Base-by-base conservation (phyloP, 2,113 vertebrate genomes). In the Phalacrocorax brasilianus region DNA sequence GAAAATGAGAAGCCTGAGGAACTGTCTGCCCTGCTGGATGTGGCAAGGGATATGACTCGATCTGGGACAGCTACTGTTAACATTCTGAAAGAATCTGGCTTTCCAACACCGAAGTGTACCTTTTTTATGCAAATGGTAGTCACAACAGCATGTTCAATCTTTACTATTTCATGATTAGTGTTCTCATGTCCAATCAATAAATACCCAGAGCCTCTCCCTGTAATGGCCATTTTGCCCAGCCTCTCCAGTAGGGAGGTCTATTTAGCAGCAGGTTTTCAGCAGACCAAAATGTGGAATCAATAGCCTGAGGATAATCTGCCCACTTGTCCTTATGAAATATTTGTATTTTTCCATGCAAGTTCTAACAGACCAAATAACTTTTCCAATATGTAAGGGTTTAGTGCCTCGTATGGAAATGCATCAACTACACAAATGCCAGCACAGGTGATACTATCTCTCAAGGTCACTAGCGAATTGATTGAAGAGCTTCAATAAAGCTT, bases 281-380 rank as follows among this genome's bases (percentile, higher is more conserved):
- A 84, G 52, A 77, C 66, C 67, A 91, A 89, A 80, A 95, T 62
- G 47, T 56, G 56, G 93, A 94, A 98, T 97, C 89, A 11, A 85
- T 97, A 97, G n/a, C 71, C 79, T 74, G 82, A 81, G 91, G 91
- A 89, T 76, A 85, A 93, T 95, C 94, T 96, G 45, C 52, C 88
- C 56, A 35, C 76, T 74, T 87, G 61, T 89, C 53, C 83, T 88
- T 93, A 95, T 86, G 89, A 97, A 97, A 95, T 95, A 95, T 92
- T 92, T 96, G 71, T 95, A 63, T 90, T 97, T 96, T 91, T 83
- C 76, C 88, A 95, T 89, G 68, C 83, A 86, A 92, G 38, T 91
- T 95, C 82, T 96, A 88, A 89, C 24, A 44, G 93, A 62, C 55
- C 62, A 83, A 89, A 92, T 97, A 61, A 72, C 89, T 97, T 97